Conservation (phyloP, 1,140 invertebrate species). For the Plutomurus gul region DNA sequence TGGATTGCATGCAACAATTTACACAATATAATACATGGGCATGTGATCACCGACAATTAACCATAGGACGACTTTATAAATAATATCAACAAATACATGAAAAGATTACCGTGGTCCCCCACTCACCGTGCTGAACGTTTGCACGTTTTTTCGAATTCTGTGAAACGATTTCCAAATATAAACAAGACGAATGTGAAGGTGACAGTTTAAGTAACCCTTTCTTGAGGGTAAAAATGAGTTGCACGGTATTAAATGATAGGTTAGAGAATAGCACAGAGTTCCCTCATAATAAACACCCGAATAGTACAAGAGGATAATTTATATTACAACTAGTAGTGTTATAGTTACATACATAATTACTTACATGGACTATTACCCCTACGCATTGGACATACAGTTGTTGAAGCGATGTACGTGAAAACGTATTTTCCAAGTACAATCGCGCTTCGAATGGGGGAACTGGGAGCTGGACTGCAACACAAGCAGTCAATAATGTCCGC, state of each 20-base stretch:
- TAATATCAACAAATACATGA: not conserved
- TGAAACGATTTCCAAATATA: constrained; percentile 8
- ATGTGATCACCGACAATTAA: not conserved
- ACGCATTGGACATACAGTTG: constrained; percentile 22
- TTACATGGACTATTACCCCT: constrained; percentile 28
- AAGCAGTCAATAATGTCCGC: constrained; percentile 15
- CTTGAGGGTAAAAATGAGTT: not conserved
- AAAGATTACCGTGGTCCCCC: not conserved
- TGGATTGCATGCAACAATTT: not conserved
- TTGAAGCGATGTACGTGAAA: not conserved
- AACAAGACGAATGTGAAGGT: too few relatives aligned
- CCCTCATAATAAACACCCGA: not conserved
- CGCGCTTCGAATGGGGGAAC: not conserved
- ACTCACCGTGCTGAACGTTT: not conserved
- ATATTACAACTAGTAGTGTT: constrained; percentile 1
- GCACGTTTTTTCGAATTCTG: not conserved
- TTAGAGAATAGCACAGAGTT: constrained; percentile 5
- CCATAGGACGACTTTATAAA: not conserved
- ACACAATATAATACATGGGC: not conserved
- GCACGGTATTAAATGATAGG: too few relatives aligned
- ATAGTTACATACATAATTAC: constrained; percentile 25
- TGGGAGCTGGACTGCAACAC: constrained; percentile 17
- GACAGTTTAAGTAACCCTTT: too few relatives aligned
- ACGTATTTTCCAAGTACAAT: not conserved
- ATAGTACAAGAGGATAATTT: constrained; percentile 6